phyloP scores from a whole-genome alignment of 2,113 vertebrate genomes.

The Cervus canadensis region DNA sequence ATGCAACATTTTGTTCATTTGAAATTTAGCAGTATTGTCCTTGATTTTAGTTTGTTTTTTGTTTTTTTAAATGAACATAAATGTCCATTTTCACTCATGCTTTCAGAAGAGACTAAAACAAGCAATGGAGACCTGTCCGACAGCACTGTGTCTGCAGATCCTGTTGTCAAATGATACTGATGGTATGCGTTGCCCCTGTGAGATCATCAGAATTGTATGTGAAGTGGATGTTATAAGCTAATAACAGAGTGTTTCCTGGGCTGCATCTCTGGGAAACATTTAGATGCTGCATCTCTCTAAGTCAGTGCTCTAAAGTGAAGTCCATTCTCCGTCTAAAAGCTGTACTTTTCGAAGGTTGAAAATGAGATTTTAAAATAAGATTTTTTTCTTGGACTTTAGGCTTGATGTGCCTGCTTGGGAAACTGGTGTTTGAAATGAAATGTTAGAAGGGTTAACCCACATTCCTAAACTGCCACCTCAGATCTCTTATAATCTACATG shows the following conservation, averaged over 20 bases:
- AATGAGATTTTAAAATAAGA: conserved; percentile 54
- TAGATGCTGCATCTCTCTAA: not conserved
- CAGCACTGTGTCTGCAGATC: conserved; percentile 68
- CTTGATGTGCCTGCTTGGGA: conserved; percentile 23
- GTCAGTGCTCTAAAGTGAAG: conserved; percentile 46
- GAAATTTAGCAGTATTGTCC: not conserved
- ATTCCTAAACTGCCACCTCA: not conserved
- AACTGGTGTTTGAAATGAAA: conserved; percentile 47
- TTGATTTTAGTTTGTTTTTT: not conserved
- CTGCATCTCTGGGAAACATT: conserved; percentile 33
- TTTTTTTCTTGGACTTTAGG: conserved; percentile 52
- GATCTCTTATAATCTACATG: not conserved
- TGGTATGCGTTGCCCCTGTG: conserved; percentile 30
- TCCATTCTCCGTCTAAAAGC: conserved; percentile 21
- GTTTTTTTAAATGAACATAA: not conserved
- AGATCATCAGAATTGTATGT: not conserved
- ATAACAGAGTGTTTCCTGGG: conserved; percentile 45
- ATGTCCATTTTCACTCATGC: not conserved
- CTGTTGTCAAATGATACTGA: conserved; percentile 79
- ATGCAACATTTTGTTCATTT: not conserved
- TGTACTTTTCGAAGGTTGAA: conserved; percentile 63
- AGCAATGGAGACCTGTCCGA: conserved; percentile 72
- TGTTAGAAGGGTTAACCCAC: not conserved
- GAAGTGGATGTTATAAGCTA: conserved; percentile 40
- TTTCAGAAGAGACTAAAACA: conserved; percentile 82